Evolutionary conservation across 1,140 invertebrate species (phyloP).

Genomic region (Calephelis virginiensis): DNA sequence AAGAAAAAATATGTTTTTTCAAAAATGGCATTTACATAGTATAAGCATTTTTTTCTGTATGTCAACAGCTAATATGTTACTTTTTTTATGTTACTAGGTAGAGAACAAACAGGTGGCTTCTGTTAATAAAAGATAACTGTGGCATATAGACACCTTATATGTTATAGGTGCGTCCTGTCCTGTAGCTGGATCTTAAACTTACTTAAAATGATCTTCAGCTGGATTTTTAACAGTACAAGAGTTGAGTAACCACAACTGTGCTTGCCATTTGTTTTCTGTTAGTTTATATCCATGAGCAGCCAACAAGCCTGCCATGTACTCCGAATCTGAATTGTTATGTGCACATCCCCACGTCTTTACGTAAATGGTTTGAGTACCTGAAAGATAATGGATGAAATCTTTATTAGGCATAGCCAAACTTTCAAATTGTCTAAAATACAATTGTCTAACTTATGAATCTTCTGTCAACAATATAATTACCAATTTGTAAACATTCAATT

Average conservation of each 20-base stretch:
- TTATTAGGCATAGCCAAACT: neutral
- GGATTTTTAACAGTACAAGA: constrained; percentile 99
- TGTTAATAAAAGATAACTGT: too few relatives aligned
- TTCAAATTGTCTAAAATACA: too few relatives aligned
- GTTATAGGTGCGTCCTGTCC: too few relatives aligned
- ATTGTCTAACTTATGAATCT: too few relatives aligned
- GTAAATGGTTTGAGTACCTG: constrained; percentile 93
- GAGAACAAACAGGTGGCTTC: neutral
- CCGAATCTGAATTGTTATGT: constrained; percentile 97
- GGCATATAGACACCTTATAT: too few relatives aligned
- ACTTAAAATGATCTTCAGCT: constrained; percentile 96
- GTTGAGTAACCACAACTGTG: constrained; percentile 97
- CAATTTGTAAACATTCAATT: too few relatives aligned
- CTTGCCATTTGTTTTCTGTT: constrained; percentile 88
- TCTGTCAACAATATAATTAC: too few relatives aligned
- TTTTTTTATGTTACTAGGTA: neutral
- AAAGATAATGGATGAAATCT: constrained; percentile 11
- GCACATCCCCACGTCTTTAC: constrained; percentile 99
- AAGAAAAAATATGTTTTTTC: too few relatives aligned
- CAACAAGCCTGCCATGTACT: constrained; percentile 98
- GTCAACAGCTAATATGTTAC: too few relatives aligned
- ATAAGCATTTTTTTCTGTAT: too few relatives aligned
- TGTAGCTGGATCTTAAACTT: constrained; percentile 27
- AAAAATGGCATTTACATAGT: too few relatives aligned
- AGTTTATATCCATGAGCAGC: constrained; percentile 92